Evolutionary conservation across 1,140 invertebrate genomes (phyloP), one percentile per base, ranked within the genome.

Genomic region (Holotrichia oblita): DNA sequence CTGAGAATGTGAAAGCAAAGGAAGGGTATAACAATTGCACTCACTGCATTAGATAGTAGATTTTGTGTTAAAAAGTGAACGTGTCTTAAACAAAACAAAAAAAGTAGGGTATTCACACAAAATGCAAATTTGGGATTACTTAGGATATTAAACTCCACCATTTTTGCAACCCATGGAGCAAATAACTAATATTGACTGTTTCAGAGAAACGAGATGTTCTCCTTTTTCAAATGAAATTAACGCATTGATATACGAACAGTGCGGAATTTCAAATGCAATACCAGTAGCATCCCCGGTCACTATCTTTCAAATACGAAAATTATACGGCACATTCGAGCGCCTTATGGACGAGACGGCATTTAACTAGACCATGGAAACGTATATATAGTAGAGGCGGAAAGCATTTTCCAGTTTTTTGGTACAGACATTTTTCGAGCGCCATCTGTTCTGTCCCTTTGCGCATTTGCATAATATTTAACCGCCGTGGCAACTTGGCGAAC

Each of bases 401-500:
- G 10, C 24, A 64, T 64, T 64, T 64, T 27, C 61, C 24, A 27
- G 61, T 64, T 64, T 64, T 64, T 64, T 64, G 64, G 73, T n/a
- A n/a, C n/a, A n/a, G n/a, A n/a, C n/a, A n/a, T 55, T 79, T 55
- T 74, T 79, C 69, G 78, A 81, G 69, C 81, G 80, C 82, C 82
- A 83, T 82, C 81, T 83, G 82, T 79, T 76, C 72, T 59, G 61
- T 76, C 55, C 59, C 78, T 77, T 69, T 40, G 59, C 10, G 34
- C 55, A 83, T 83, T 83, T 83, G 77, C 82, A 83, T 83, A 83
- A 83, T 83, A 78, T 83, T 80, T 80, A 81, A 83, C 82, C 82
- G 80, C 79, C 79, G 80, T 83, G 82, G 81, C 79, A 81, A 81
- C 77, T 82, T 81, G n/a, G 80, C 80, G 79, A 74, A 27, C 61